Evolutionary conservation across 53 echinoderm and acorn worm genomes (phyloP), one percentile per base, ranked within the genome.

Genomic region (Paelopatides confundens): DNA sequence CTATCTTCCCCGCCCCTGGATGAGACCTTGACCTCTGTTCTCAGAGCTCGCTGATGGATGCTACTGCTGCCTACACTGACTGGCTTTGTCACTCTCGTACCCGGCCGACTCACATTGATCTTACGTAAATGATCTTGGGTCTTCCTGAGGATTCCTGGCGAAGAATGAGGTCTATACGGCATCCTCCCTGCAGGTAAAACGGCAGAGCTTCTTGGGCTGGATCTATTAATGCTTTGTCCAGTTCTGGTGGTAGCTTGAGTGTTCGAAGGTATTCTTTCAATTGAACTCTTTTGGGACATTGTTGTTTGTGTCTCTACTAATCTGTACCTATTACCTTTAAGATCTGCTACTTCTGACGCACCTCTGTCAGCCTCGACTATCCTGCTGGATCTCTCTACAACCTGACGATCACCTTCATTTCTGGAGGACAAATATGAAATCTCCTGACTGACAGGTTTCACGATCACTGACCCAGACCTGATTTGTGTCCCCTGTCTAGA

Each of bases 61-160:
- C 24, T 2, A 9, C 0, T 9, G 24, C 18, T 21, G 21, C 58
- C 58, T 3, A 21, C 31, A 31, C 68, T 67, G 13, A 26, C 68
- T 67, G 32, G 5, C 33, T 35, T 67, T 30, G 68, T 67, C 68
- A 67, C 0, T 67, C 35, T 67, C 68, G 31, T 31, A 31, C 32
- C 32, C 14, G 68, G 68, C 2, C 35, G 32, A 1, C 12, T 67
- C n/a, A 31, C 68, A 3, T 34, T 10, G 13, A 34, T 29, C 21
- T 79, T 79, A 1, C 51, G 49, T 26, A 30, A 79, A 4, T 28
- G 32, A 53, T 79, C 79, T 21, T 79, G 79, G 28, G 50, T 50
- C 48, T 54, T 79, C n/a, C 79, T 50, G 47, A 79, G 50, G 54
- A 79, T 79, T 1, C 79, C 79, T 12, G 79, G 79, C 7, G 79